phyloP scores from a whole-genome alignment of 2,888 invertebrate species.

The Callinectes sapidus region DNA sequence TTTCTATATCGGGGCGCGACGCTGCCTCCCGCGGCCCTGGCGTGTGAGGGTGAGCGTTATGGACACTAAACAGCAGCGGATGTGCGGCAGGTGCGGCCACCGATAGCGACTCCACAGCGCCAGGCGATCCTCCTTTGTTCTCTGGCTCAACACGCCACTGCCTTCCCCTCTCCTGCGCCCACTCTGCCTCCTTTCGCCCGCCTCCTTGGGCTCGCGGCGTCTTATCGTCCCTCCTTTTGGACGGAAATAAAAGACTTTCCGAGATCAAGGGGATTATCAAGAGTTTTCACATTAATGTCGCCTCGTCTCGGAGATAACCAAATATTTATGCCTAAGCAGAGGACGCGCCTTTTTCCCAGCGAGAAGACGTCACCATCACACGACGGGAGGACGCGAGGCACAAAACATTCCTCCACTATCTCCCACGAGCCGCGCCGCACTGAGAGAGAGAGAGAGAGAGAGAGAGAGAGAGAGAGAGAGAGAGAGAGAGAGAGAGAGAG shows the following conservation, averaged over 20 bases:
- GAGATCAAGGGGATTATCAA: constrained; percentile 35
- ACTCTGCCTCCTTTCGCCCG: not conserved
- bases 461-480: no score
- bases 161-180: not conserved
- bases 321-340: constrained; percentile 34
- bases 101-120: constrained; percentile 17
- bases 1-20: constrained; percentile 39
- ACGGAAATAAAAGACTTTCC: constrained; percentile 34
- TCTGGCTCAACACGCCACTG: constrained; percentile 13
- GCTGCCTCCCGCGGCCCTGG: constrained; percentile 25
- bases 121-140: constrained; percentile 25
- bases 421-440: not conserved
- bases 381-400: not conserved
- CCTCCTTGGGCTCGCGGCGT: not conserved
- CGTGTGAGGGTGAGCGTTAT: constrained; percentile 39
- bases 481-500: not conserved
- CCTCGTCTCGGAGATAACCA: constrained; percentile 36
- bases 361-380: not conserved
- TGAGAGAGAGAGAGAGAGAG: not conserved
- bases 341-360: constrained; percentile 18
- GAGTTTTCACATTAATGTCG: constrained; percentile 36
- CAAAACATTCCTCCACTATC: constrained; percentile 14
- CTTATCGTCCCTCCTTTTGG: constrained; percentile 19
- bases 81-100: constrained; percentile 40
- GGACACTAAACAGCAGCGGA: constrained; percentile 47